Evolutionary conservation across 2,888 invertebrate genomes (phyloP).

Genomic region (Cacoxenus indagator): DNA sequence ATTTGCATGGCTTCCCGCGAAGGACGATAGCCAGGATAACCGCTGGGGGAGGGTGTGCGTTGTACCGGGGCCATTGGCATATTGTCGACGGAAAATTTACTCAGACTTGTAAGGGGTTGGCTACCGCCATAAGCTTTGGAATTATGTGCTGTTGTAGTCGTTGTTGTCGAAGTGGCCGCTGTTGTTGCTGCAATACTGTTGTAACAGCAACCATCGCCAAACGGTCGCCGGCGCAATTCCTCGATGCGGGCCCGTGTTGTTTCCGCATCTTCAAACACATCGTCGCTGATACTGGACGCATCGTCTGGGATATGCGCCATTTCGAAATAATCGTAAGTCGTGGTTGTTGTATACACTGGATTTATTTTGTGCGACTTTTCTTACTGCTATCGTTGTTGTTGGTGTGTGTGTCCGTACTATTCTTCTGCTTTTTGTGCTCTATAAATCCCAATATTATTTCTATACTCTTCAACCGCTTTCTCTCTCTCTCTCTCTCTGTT

Average conservation of each 20-base stretch:
- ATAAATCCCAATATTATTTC: constrained; percentile 1
- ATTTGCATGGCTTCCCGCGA: constrained; percentile 78
- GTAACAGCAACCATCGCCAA: constrained; percentile 53
- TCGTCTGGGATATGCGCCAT: constrained; percentile 78
- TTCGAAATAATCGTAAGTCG: constrained; percentile 26
- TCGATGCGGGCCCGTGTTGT: constrained; percentile 67
- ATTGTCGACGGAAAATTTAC: background rate
- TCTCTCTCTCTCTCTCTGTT: constrained; percentile 33
- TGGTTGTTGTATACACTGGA: background rate
- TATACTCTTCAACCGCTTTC: constrained; percentile 23
- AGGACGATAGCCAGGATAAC: constrained; percentile 84
- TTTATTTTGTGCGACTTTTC: constrained; percentile 7
- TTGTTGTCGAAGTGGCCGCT: constrained; percentile 6
- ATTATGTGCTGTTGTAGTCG: constrained; percentile 40
- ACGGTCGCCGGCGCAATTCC: constrained; percentile 59
- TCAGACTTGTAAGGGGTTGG: constrained; percentile 45
- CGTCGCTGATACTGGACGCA: constrained; percentile 81
- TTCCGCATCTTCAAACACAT: constrained; percentile 82
- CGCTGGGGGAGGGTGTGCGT: constrained; percentile 80
- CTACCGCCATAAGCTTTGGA: constrained; percentile 42
- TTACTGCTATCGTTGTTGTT: background rate
- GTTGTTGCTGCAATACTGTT: constrained; percentile 30
- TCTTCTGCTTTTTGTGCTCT: background rate
- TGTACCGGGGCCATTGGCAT: constrained; percentile 52
- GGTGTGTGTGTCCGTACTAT: background rate